Conservation (phyloP, 2,113 vertebrate species). For the Gavialis gangeticus region DNA sequence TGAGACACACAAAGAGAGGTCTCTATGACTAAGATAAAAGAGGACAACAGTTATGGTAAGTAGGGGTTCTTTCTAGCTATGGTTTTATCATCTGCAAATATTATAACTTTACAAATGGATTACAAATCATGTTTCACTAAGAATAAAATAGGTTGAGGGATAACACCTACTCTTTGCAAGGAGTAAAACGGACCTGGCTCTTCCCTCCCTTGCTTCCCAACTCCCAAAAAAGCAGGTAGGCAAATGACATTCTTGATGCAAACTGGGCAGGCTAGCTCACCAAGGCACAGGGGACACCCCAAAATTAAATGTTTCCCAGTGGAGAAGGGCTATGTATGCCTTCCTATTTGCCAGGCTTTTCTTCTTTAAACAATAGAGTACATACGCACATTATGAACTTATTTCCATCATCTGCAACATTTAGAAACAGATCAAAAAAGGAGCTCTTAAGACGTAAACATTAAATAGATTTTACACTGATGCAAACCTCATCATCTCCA, state of each 20-base stretch:
- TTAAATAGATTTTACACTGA: not conserved
- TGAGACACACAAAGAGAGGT: too few relatives aligned
- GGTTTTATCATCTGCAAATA: not conserved
- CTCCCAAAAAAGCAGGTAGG: not conserved
- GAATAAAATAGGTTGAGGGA: not conserved
- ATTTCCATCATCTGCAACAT: not conserved
- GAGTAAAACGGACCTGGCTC: not conserved
- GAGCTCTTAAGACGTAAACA: not conserved
- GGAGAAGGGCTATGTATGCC: not conserved
- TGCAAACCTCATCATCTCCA: not conserved
- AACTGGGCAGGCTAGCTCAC: not conserved
- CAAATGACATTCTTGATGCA: not conserved
- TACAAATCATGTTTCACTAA: not conserved
- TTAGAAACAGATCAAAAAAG: not conserved
- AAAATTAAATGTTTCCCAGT: not conserved
- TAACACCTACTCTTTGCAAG: not conserved
- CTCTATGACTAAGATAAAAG: too few relatives aligned
- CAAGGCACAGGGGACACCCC: not conserved
- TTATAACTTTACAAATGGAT: not conserved
- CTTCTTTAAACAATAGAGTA: not conserved
- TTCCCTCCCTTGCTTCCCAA: not conserved
- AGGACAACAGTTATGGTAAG: not conserved
- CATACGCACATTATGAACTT: not conserved
- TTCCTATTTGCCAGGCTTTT: conserved; percentile 2
- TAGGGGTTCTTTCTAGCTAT: not conserved